Evolutionary conservation across 2,888 invertebrate species (phyloP).

Genomic region (Capitulum mitella): DNA sequence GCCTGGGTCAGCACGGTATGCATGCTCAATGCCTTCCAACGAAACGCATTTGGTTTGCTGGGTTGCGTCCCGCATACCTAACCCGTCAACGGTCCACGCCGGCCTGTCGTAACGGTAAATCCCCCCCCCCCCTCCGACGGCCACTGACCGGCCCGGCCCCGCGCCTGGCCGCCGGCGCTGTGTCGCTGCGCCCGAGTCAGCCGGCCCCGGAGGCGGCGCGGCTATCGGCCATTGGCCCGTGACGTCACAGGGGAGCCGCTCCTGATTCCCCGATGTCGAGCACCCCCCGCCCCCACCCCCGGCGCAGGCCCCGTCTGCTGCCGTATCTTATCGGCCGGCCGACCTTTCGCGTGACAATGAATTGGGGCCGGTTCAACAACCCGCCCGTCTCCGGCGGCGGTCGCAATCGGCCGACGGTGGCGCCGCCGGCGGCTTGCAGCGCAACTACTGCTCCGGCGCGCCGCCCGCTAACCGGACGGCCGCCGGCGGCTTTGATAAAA

Average conservation of each 20-base stretch:
- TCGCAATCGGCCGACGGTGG: background rate
- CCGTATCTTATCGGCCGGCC: background rate
- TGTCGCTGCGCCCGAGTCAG: background rate
- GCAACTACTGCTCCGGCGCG: too few relatives aligned
- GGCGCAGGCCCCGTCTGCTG: background rate
- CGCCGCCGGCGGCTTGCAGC: background rate
- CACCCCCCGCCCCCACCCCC: background rate
- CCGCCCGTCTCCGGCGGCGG: background rate
- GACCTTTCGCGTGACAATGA: constrained; percentile 20
- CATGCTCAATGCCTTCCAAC: too few relatives aligned
- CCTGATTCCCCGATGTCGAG: background rate
- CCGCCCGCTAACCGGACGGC: background rate
- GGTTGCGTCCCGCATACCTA: too few relatives aligned
- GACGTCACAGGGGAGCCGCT: background rate
- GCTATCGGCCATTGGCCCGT: background rate
- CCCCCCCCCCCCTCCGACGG: background rate
- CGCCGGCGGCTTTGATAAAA: background rate
- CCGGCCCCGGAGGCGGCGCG: background rate
- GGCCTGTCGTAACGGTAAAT: background rate
- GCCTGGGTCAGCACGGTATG: too few relatives aligned
- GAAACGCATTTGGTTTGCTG: too few relatives aligned
- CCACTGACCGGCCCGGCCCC: background rate
- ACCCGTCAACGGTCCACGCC: too few relatives aligned
- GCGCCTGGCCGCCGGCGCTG: too few relatives aligned
- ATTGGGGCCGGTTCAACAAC: constrained; percentile 1